Evolutionary conservation across 2,113 vertebrate genomes (phyloP).

Genomic region (Solea senegalensis): DNA sequence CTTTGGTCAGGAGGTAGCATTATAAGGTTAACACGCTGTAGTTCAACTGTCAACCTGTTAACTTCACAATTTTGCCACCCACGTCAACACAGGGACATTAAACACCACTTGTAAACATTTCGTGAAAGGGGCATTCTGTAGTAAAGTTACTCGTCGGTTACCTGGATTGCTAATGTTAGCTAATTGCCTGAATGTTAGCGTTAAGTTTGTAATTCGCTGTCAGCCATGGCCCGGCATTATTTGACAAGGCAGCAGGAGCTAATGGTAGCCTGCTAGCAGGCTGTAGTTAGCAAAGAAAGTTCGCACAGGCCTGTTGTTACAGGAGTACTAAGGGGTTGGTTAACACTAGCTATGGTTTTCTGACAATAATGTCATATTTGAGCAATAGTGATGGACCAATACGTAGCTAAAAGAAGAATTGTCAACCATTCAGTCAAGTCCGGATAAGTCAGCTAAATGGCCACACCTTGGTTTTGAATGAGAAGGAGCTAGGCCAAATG

Average conservation of each 20-base stretch:
- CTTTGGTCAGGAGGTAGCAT: constrained; percentile 30
- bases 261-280: constrained; percentile 51
- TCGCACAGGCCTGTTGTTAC: constrained; percentile 52
- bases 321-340: constrained; percentile 15
- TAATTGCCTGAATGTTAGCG: constrained; percentile 54
- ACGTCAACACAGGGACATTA: background rate
- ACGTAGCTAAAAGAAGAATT: constrained; percentile 16
- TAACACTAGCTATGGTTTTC: constrained; percentile 30
- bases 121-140: background rate
- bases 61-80: background rate
- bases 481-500: constrained; percentile 58
- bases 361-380: constrained; percentile 8
- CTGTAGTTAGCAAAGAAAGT: constrained; percentile 62
- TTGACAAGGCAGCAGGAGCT: constrained; percentile 64
- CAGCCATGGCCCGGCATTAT: constrained; percentile 64
- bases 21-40: constrained; percentile 14
- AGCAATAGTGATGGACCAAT: constrained; percentile 3
- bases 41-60: constrained; percentile 22
- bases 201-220: constrained; percentile 72
- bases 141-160: constrained; percentile 35
- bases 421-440: constrained; percentile 31
- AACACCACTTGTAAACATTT: background rate
- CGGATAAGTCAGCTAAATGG: constrained; percentile 64
- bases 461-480: constrained; percentile 80
- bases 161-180: constrained; percentile 52